Percentiles rank a stretch among this genome's conserved stretches.
phyloP scores from a whole-genome alignment of 2,113 vertebrate genomes.

The Eubucco bourcierii region DNA sequence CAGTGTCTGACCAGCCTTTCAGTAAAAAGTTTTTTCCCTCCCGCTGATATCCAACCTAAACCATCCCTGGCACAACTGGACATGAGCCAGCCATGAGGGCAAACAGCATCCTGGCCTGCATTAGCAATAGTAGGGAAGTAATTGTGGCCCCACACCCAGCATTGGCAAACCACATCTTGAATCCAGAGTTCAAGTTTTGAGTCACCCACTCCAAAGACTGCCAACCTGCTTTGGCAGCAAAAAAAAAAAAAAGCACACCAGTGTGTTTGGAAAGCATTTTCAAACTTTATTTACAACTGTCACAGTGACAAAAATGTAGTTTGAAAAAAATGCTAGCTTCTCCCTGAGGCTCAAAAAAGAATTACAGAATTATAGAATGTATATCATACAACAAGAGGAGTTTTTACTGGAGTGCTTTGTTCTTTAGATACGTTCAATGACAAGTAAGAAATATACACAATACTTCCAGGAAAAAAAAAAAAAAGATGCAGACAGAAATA shows the following conservation, averaged over 20 bases:
- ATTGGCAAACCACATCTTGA: too few species aligned
- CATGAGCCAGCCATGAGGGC: too few species aligned
- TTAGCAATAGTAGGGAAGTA: too few species aligned
- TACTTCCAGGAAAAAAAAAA: constrained; percentile 62
- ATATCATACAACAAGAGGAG: constrained; percentile 81
- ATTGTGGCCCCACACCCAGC: too few species aligned
- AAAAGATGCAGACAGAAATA: constrained; percentile 60
- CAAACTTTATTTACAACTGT: constrained; percentile 90
- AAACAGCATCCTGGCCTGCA: too few species aligned
- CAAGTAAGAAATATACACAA: constrained; percentile 82
- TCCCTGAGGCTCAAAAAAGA: constrained; percentile 88
- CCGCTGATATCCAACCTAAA: too few species aligned
- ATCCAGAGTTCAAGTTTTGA: too few species aligned
- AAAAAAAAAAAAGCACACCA: background rate
- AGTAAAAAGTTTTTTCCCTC: too few species aligned
- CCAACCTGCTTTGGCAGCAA: background rate
- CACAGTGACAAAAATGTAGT: constrained; percentile 88
- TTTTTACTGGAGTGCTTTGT: constrained; percentile 78
- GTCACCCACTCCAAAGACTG: too few species aligned
- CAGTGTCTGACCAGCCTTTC: too few species aligned
- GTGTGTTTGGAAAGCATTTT: constrained; percentile 83
- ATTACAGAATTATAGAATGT: constrained; percentile 85
- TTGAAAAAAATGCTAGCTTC: constrained; percentile 85
- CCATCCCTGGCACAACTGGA: too few species aligned
- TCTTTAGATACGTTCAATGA: constrained; percentile 76